Evolutionary conservation across 2,888 invertebrate genomes (phyloP).

Genomic region (Pherbina coryleti): DNA sequence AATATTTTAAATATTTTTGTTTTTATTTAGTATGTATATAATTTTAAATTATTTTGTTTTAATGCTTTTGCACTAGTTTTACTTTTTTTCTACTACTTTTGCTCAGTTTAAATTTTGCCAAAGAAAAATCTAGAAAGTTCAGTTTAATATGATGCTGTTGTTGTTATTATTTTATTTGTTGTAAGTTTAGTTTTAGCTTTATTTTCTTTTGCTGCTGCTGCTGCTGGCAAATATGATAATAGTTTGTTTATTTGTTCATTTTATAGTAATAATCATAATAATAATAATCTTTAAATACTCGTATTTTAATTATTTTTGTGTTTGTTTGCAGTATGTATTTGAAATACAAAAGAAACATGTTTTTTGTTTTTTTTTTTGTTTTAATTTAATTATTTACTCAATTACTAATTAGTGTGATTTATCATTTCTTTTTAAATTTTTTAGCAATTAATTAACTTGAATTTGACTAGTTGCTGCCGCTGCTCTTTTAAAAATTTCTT

Average conservation of each 20-base stretch:
- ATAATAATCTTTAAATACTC: conserved; percentile 37
- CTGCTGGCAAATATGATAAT: conserved; percentile 13
- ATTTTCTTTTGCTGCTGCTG: not conserved
- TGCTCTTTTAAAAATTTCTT: conserved; percentile 25
- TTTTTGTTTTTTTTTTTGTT: conserved; percentile 57
- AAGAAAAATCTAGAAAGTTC: conserved; percentile 28
- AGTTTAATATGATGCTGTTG: conserved; percentile 23
- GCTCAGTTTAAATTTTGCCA: conserved; percentile 32
- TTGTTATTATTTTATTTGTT: not conserved
- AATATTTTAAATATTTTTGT: conserved; percentile 50
- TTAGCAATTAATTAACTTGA: conserved; percentile 61
- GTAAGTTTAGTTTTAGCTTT: not conserved
- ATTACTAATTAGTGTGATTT: conserved; percentile 4
- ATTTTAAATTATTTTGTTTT: conserved; percentile 39
- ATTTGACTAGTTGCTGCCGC: conserved; percentile 65
- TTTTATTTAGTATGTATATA: conserved; percentile 46
- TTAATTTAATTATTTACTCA: conserved; percentile 39
- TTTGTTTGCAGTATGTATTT: conserved; percentile 44
- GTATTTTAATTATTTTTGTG: conserved; percentile 26
- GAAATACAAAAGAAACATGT: conserved; percentile 42
- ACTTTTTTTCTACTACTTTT: conserved; percentile 17
- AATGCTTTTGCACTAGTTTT: conserved; percentile 36
- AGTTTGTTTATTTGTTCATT: conserved; percentile 5
- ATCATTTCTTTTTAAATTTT: conserved; percentile 28
- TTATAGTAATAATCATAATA: conserved; percentile 35